Base-by-base conservation (phyloP, 2,888 invertebrate species). In the Notodonta dromedarius region DNA sequence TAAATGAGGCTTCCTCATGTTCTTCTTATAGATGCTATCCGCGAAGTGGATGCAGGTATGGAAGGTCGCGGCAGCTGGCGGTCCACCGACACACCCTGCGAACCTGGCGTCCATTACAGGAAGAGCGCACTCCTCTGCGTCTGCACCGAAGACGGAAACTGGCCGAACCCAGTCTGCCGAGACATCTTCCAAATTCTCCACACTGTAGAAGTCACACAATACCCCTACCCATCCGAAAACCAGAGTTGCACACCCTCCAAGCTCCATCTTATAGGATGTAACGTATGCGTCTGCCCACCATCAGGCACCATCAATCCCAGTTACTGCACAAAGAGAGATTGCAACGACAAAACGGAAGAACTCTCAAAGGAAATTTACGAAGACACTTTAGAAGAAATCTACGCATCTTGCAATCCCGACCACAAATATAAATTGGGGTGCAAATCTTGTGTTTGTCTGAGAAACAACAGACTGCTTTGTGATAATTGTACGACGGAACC, bases 401-500 rank as follows among this genome's bases (percentile, higher is more conserved):
- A 90, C 55, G 88, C 88, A 0, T 68, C 78, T 12, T 95, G 95
- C 61, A 72, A 80, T 16, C 77, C 85, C 0, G 83, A 87, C 53
- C 82, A 82, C 12, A 80, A 80, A 65, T 94, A 94, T 69, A 84
- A 83, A 63, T 68, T 94, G 11, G 94, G 94, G 35, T 94, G 95
- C 73, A 94, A 93, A 78, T 87, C 82, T 1, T 95, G 95, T 70
- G 77, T 80, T 12, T 95, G 95, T 69, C 71, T 90, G 46, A 76
- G 85, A 78, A 83, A 93, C 82, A 88, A 94, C 72, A 82, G 94
- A 79, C 75, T 94, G n/a, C 60, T 87, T 64, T 93, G 93, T 58
- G 80, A 77, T 16, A 80, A 86, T 12, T 94, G 94, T 69, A 85
- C 89, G 0, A 46, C 8, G 12, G 54, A 57, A 50, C 55, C 58